These are phyloP conservation scores for Willisornis vidua DNA, from an alignment of 2,113 vertebrate species.

Conservation along the genomic window DNA sequence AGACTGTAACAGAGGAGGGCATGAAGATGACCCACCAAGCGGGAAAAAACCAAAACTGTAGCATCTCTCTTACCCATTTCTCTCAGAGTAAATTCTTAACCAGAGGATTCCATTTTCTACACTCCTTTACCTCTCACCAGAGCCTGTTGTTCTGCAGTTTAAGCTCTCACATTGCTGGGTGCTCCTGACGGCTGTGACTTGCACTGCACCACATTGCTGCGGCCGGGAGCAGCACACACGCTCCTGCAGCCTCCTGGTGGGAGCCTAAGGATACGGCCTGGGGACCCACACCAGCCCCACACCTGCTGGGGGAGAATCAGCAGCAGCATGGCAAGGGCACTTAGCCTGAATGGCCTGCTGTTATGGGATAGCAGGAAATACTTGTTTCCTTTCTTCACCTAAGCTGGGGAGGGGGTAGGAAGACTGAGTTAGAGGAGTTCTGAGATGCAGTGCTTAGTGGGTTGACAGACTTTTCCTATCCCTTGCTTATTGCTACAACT, in stretches of 20 bases:
- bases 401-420: neutral
- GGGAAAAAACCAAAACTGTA: neutral
- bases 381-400: neutral
- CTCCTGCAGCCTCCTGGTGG: neutral
- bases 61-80: neutral
- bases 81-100: neutral
- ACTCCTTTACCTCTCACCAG: neutral
- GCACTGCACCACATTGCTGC: fast-evolving
- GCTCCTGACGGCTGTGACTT: neutral
- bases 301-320: neutral
- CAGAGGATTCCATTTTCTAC: neutral
- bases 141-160: neutral
- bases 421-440: neutral
- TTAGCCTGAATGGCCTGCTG: neutral
- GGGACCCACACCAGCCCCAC: neutral
- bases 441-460: neutral
- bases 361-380: neutral
- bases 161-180: neutral
- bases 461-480: neutral
- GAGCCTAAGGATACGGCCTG: neutral
- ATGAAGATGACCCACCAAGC: fast-evolving
- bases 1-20: neutral
- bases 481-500: neutral
- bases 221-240: neutral
- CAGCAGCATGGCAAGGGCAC: neutral